Base-by-base conservation (phyloP, 2,113 vertebrate genomes). In the Macaca nemestrina region DNA sequence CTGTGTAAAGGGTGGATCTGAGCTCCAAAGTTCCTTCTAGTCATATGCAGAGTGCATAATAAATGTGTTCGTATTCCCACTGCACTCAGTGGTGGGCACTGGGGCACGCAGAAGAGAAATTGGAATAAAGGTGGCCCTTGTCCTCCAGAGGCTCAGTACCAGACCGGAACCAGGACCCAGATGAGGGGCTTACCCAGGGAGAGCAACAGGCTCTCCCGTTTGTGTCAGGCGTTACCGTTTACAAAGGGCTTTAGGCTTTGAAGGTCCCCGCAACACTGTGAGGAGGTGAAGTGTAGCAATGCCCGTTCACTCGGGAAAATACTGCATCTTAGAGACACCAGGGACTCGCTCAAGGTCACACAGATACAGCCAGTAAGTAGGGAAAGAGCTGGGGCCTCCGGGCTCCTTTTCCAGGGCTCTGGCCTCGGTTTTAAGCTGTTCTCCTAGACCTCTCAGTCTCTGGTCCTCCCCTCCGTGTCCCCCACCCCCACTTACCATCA, bases 221-320 rank as follows among this genome's bases (percentile, higher is more conserved):
- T 14, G 35, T 23, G 30, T 68, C 2, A 1, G 48, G 5, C 0
- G 0, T 25, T 13, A 32, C 30, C 0, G 2, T 11, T 50, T 5
- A 27, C 40, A 20, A 27, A 82, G 25, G 55, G 30, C 48, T 83
- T 68, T 20, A n/a, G 75, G 48, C 43, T 20, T 4, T 18, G 70
- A 64, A 23, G 25, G 50, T 10, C 25, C 87, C 12, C 14, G 0
- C 17, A 25, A 52, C 9, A 38, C 48, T 25, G 0, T 5, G 40
- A 27, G 57, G 45, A 86, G 48, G 32, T 5, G 9, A 79, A 68
- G 7, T 6, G 20, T 23, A 30, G 4, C 2, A 0, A 18, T 10
- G 55, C 9, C 25, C 11, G 0, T 48, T 40, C 40, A 23, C 45
- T 13, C 0, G 6, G 76, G 84, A 55, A 50, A 64, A 48, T 23